These are phyloP conservation scores for Anser cygnoides DNA, from an alignment of 2,113 vertebrate species.

Conservation along the genomic window DNA sequence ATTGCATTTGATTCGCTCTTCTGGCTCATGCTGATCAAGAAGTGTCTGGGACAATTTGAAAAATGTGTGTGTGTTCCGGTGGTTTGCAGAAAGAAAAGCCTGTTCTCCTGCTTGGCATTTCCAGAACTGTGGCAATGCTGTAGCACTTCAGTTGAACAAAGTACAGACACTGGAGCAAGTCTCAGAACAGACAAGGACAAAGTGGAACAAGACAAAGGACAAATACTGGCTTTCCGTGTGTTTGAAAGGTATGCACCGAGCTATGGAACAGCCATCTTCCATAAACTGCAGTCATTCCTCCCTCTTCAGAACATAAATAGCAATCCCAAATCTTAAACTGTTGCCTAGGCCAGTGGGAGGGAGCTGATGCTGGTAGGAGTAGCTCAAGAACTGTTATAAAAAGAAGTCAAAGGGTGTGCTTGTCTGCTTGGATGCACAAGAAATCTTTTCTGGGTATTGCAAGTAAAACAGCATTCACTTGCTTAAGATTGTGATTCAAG, in stretches of 20 bases:
- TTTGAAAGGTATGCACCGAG: neutral
- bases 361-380: fast-evolving
- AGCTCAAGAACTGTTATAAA: neutral
- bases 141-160: neutral
- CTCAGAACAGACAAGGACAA: neutral
- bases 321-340: fast-evolving
- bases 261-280: neutral
- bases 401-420: neutral
- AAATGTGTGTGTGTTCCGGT: neutral
- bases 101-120: neutral
- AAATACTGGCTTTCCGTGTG: neutral
- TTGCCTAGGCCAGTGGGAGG: neutral
- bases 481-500: neutral
- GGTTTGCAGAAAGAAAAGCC: neutral
- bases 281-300: neutral
- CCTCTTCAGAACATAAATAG: neutral
- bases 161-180: neutral
- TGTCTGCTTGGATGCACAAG: neutral
- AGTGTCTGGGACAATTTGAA: neutral
- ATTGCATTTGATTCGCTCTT: neutral
- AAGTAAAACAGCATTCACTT: neutral
- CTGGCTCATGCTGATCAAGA: neutral
- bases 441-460: neutral
- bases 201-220: neutral
- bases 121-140: neutral